Percentiles rank a stretch among this genome's conserved stretches.
Evolutionary conservation across 2,888 invertebrate genomes (phyloP).

Genomic region (Busseola fusca): DNA sequence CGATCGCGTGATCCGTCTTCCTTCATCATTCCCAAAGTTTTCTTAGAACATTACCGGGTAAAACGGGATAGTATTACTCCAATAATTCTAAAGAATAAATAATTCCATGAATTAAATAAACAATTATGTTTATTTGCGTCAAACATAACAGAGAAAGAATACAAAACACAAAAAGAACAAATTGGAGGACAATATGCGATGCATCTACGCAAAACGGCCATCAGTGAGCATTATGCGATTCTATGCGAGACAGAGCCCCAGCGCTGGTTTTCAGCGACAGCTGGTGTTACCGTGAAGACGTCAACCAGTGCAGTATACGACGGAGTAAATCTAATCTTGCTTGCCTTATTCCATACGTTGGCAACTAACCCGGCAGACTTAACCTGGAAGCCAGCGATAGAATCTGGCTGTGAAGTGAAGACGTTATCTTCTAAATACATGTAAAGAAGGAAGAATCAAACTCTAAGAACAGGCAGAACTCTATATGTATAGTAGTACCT

Average conservation of each 20-base stretch:
- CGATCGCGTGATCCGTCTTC: slow-evolving; percentile 5
- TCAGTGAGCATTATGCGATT: not conserved
- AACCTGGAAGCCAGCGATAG: not conserved
- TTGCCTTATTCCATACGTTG: not conserved
- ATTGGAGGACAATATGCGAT: not conserved
- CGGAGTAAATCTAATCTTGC: not conserved
- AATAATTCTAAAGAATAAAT: slow-evolving; percentile 1
- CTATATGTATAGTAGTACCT: too few species aligned
- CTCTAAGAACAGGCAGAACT: not conserved
- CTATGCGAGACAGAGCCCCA: not conserved
- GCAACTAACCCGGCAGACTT: not conserved
- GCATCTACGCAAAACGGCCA: not conserved
- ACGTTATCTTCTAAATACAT: not conserved
- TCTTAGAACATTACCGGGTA: not conserved
- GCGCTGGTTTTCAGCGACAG: not conserved
- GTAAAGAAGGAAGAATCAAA: not conserved
- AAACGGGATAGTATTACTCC: not conserved
- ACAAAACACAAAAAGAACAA: not conserved
- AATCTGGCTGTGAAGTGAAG: too few species aligned
- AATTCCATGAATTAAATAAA: not conserved
- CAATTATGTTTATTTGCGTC: not conserved
- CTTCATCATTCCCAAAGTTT: too few species aligned
- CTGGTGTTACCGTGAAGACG: not conserved
- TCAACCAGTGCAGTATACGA: not conserved
- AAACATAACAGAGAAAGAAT: not conserved